These are phyloP conservation scores for Psephotus haematonotus DNA, from an alignment of 2,113 vertebrate species.

Conservation along the genomic window DNA sequence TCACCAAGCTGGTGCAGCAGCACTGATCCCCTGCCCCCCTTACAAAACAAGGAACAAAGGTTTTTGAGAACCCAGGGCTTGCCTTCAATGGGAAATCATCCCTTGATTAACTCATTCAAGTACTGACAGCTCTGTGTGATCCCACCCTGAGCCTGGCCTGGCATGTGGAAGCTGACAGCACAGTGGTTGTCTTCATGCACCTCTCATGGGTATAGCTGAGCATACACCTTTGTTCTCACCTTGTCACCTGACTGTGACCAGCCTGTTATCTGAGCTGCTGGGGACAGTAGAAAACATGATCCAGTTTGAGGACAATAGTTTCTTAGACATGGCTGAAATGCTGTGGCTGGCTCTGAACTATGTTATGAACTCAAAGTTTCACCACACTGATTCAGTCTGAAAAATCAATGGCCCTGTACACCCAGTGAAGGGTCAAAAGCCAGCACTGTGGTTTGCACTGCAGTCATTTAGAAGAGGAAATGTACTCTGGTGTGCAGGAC, in stretches of 20 bases:
- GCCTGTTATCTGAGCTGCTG: not conserved
- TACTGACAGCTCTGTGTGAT: not conserved
- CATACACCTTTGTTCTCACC: not conserved
- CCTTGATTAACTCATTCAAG: not conserved
- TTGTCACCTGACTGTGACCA: not conserved
- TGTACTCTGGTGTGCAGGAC: not conserved
- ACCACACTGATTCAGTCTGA: not conserved
- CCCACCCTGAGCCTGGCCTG: not conserved
- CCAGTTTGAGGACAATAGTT: fast-evolving
- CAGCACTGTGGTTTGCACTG: not conserved
- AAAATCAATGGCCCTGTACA: not conserved
- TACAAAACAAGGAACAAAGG: not conserved
- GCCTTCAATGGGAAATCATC: not conserved
- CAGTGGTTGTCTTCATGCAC: not conserved
- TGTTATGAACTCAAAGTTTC: not conserved
- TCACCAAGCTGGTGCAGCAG: not conserved
- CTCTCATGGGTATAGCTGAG: not conserved
- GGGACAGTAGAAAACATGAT: not conserved
- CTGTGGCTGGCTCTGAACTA: not conserved
- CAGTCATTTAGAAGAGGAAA: not conserved
- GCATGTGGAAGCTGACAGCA: fast-evolving
- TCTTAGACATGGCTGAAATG: not conserved
- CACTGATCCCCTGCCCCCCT: not conserved
- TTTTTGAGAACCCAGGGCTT: not conserved
- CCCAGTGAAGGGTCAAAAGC: not conserved